Evolutionary conservation across 2,888 invertebrate species (phyloP).

Genomic region (Cloeon dipterum): DNA sequence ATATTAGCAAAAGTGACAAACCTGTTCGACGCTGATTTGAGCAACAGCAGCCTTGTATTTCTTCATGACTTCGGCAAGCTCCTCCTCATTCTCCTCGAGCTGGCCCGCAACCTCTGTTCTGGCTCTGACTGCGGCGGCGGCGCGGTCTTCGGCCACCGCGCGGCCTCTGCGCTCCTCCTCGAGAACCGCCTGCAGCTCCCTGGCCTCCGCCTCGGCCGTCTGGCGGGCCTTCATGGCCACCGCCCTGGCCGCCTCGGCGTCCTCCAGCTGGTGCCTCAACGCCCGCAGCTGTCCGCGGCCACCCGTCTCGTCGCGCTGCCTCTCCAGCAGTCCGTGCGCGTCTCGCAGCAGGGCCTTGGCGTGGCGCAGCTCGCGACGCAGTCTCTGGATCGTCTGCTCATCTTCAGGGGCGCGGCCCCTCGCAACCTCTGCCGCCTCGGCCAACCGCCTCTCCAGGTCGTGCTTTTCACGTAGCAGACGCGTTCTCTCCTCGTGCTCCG

Average conservation of each 20-base stretch:
- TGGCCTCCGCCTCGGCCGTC: slow-evolving; percentile 63
- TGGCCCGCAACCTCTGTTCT: slow-evolving; percentile 60
- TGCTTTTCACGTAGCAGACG: slow-evolving; percentile 68
- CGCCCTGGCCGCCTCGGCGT: slow-evolving; percentile 64
- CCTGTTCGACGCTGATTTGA: slow-evolving; percentile 68
- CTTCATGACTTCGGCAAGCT: slow-evolving; percentile 72
- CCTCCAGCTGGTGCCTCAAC: slow-evolving; percentile 68
- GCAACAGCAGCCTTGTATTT: slow-evolving; percentile 79
- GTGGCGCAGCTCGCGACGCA: slow-evolving; percentile 68
- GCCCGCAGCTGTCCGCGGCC: slow-evolving; percentile 55
- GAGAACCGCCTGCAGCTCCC: slow-evolving; percentile 56
- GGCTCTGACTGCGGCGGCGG: slow-evolving; percentile 47
- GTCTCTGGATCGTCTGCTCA: slow-evolving; percentile 43
- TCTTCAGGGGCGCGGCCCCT: slow-evolving; percentile 44
- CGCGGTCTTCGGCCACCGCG: slow-evolving; percentile 58
- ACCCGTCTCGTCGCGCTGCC: slow-evolving; percentile 66
- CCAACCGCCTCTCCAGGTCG: slow-evolving; percentile 67
- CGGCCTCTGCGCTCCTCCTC: slow-evolving; percentile 56
- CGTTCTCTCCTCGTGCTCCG: slow-evolving; percentile 81
- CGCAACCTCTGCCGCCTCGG: slow-evolving; percentile 57
- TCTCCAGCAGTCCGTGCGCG: slow-evolving; percentile 76
- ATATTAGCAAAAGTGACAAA: no score
- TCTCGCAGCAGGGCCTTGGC: slow-evolving; percentile 78
- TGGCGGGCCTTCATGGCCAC: slow-evolving; percentile 72
- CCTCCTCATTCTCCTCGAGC: slow-evolving; percentile 85